A percentile compares a stretch with the other conserved stretches of the same genome.
These are phyloP conservation scores for Parapsyche elsis DNA, from an alignment of 1,140 invertebrate species.

Conservation along the genomic window DNA sequence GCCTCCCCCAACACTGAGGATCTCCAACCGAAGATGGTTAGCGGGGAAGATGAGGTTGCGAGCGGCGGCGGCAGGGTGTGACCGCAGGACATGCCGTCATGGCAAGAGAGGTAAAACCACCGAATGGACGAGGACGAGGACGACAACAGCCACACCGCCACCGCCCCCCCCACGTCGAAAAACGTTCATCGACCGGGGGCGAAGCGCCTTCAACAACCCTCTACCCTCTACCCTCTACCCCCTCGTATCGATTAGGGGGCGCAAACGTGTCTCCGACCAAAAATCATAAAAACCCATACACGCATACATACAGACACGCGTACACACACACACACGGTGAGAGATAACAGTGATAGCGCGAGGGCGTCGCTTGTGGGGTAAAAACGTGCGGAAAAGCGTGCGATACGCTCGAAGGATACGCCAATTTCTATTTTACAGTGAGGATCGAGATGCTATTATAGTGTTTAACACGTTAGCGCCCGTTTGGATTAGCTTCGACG, in stretches of 20 bases:
- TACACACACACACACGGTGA: background rate
- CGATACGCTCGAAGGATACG: too few relatives aligned
- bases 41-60: conserved; percentile 51
- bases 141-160: background rate
- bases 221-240: background rate
- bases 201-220: background rate
- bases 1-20: conserved; percentile 41
- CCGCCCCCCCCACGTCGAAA: background rate
- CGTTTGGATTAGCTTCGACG: too few relatives aligned
- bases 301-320: background rate
- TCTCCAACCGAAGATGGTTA: conserved; percentile 49
- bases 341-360: too few relatives aligned
- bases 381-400: too few relatives aligned
- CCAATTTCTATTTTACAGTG: too few relatives aligned
- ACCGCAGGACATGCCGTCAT: conserved; percentile 68
- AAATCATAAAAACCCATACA: background rate
- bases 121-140: conserved; percentile 57
- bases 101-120: conserved; percentile 67
- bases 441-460: too few relatives aligned
- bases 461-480: too few relatives aligned
- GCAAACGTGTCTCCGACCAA: background rate
- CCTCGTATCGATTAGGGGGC: background rate
- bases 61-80: conserved; percentile 61
- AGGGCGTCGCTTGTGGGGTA: too few relatives aligned
- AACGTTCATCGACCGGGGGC: background rate